Conservation (phyloP, 2,113 vertebrate genomes). For the Hystrix cristata region DNA sequence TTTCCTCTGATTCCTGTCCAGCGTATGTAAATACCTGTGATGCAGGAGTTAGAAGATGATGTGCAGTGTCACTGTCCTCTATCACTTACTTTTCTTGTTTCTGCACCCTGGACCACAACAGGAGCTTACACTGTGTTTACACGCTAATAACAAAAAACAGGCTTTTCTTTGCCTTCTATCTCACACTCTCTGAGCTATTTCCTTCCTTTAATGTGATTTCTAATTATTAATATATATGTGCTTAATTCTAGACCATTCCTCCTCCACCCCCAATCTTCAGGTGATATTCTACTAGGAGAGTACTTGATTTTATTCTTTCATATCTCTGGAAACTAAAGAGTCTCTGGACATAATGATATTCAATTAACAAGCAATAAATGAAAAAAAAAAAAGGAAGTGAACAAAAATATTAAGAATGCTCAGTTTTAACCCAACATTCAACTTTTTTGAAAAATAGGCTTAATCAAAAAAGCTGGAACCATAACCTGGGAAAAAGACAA, state of each 20-base stretch:
- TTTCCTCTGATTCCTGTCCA: neutral
- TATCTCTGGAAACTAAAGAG: constrained; percentile 15
- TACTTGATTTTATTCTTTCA: constrained; percentile 26
- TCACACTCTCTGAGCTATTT: neutral
- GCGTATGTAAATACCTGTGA: neutral
- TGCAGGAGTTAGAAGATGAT: neutral
- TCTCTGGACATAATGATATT: neutral
- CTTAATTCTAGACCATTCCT: constrained; percentile 26
- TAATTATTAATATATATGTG: constrained; percentile 20
- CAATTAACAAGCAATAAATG: neutral
- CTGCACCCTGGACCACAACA: neutral
- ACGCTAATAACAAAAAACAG: neutral
- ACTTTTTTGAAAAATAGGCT: neutral
- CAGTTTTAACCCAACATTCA: constrained; percentile 22
- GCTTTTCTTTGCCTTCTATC: neutral
- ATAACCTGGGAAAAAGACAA: constrained; percentile 3
- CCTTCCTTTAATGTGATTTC: constrained; percentile 25
- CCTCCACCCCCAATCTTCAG: neutral
- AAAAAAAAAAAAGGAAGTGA: neutral
- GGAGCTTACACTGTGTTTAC: neutral
- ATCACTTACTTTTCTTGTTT: neutral
- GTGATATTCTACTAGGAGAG: neutral
- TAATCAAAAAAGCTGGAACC: neutral
- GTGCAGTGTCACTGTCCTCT: neutral
- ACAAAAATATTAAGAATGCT: neutral